These are phyloP conservation scores for Calliopum simillimum DNA, from an alignment of 2,888 invertebrate species.

Conservation along the genomic window DNA sequence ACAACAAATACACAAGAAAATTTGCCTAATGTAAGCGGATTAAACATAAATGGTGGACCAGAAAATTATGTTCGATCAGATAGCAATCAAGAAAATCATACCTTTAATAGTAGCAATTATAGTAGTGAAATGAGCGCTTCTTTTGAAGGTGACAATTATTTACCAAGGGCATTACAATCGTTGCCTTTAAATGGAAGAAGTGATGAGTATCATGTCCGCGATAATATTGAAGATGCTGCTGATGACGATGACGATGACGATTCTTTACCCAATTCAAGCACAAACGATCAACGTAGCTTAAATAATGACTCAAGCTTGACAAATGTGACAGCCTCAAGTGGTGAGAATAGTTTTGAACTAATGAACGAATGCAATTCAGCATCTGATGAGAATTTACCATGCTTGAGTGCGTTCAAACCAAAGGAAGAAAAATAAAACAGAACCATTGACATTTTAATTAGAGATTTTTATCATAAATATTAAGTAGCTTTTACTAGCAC, in stretches of 20 bases:
- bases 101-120: slow-evolving; percentile 6
- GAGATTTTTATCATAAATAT: no score
- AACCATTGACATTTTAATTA: no score
- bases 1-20: slow-evolving; percentile 36
- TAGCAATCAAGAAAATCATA: no score
- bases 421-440: slow-evolving; percentile 11
- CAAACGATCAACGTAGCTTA: slow-evolving; percentile 60
- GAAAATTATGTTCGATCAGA: no score
- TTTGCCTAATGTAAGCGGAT: slow-evolving; percentile 59
- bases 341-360: slow-evolving; percentile 64
- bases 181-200: slow-evolving; percentile 32
- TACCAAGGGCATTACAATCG: slow-evolving; percentile 41
- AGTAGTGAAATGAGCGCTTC: slow-evolving; percentile 36
- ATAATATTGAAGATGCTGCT: slow-evolving; percentile 6
- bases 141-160: neutral
- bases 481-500: no score
- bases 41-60: slow-evolving; percentile 53
- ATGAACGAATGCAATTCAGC: slow-evolving; percentile 56
- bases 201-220: slow-evolving; percentile 33
- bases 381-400: slow-evolving; percentile 42
- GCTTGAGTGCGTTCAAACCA: slow-evolving; percentile 39
- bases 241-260: slow-evolving; percentile 39
- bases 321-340: slow-evolving; percentile 65
- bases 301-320: slow-evolving; percentile 66
- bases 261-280: slow-evolving; percentile 59